Evolutionary conservation across 2,113 vertebrate genomes (phyloP).

Genomic region (Poecile atricapillus): DNA sequence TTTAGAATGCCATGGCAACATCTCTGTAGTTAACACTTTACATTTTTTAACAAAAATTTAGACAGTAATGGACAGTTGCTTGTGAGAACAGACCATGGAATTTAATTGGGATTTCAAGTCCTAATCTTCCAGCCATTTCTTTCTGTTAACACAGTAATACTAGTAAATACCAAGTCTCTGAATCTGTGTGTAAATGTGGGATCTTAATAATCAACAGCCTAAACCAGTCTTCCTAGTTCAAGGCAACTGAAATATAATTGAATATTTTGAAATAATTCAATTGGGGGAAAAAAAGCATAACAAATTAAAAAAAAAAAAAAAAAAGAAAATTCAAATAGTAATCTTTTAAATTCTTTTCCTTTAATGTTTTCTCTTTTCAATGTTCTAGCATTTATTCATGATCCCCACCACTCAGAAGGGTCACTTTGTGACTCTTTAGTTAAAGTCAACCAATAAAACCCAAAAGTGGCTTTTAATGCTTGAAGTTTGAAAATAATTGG

Average conservation of each 20-base stretch:
- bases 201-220: neutral
- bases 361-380: neutral
- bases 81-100: neutral
- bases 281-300: neutral
- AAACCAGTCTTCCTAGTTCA: neutral
- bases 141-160: neutral
- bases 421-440: neutral
- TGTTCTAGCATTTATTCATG: neutral
- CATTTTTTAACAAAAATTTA: neutral
- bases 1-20: neutral
- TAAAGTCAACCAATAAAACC: neutral
- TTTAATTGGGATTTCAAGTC: neutral
- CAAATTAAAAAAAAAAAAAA: neutral
- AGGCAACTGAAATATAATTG: neutral
- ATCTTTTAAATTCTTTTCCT: neutral
- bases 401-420: neutral
- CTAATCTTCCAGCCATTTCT: neutral
- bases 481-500: neutral
- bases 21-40: neutral
- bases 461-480: neutral
- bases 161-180: neutral
- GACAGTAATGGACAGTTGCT: neutral
- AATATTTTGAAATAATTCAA: neutral
- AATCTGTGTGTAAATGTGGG: neutral
- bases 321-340: neutral